phyloP scores from a whole-genome alignment of 1,140 invertebrate species.

The Plectrocnemia conspersa region DNA sequence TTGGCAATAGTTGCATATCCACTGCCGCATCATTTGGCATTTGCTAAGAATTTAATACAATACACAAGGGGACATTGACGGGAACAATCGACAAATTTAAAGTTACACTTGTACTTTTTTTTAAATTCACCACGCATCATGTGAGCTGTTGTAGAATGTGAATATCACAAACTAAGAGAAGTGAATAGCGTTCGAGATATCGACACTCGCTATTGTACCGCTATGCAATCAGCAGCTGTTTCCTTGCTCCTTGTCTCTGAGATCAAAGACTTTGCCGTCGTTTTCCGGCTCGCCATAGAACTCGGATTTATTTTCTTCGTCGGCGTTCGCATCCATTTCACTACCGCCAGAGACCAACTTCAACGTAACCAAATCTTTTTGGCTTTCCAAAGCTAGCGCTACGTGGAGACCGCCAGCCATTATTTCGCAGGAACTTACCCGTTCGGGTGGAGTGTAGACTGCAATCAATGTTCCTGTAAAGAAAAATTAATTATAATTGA shows the following conservation, averaged over 20 bases:
- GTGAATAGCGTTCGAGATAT: too few relatives aligned
- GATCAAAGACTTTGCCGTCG: slow-evolving; percentile 50
- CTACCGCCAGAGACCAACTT: slow-evolving; percentile 52
- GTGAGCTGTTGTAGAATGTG: too few relatives aligned
- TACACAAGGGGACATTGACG: too few relatives aligned
- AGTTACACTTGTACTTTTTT: too few relatives aligned
- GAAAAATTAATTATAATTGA: slow-evolving; percentile 6
- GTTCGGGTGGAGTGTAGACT: slow-evolving; percentile 69
- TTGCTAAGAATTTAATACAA: too few relatives aligned
- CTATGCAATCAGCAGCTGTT: slow-evolving; percentile 39
- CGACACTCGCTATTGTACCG: background rate
- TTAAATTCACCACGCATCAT: too few relatives aligned
- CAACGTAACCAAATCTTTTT: slow-evolving; percentile 60
- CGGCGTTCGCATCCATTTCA: slow-evolving; percentile 38
- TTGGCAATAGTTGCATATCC: too few relatives aligned
- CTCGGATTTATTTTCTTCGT: slow-evolving; percentile 34
- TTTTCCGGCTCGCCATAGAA: slow-evolving; percentile 49
- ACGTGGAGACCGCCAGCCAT: slow-evolving; percentile 66
- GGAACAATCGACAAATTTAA: too few relatives aligned
- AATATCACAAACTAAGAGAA: too few relatives aligned
- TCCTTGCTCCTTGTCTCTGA: slow-evolving; percentile 44
- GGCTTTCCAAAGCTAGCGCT: slow-evolving; percentile 62
- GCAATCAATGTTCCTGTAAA: slow-evolving; percentile 66
- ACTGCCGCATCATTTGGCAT: too few relatives aligned
- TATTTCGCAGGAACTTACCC: slow-evolving; percentile 72